Conservation (phyloP, 2,888 invertebrate species). For the Bembecia ichneumoniformis region DNA sequence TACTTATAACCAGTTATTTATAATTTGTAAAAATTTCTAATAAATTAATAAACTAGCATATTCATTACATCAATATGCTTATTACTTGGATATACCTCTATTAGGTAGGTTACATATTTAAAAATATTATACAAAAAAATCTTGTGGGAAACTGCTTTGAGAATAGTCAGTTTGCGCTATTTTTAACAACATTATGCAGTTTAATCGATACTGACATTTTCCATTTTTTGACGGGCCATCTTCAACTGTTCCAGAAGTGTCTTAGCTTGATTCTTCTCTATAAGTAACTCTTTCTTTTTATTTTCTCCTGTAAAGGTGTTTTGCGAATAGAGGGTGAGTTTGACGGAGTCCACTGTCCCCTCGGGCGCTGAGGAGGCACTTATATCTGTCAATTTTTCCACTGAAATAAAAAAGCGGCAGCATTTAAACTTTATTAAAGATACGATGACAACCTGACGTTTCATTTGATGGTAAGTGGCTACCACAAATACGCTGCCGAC, state of each 20-base stretch:
- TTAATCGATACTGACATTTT: conserved; percentile 17
- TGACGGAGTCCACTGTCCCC: conserved; percentile 37
- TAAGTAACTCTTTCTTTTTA: conserved; percentile 33
- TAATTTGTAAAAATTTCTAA: no score
- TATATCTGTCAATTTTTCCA: conserved; percentile 50
- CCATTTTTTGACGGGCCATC: conserved; percentile 44
- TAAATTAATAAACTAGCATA: no score
- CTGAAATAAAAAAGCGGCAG: conserved; percentile 24
- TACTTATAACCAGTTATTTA: no score
- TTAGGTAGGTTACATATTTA: no score
- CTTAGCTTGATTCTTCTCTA: conserved; percentile 37
- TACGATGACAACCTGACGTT: not conserved
- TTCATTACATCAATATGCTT: no score
- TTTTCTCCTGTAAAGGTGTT: conserved; percentile 43
- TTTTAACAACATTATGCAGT: no score
- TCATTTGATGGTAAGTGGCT: no score
- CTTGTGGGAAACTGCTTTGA: no score
- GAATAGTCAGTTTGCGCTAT: no score
- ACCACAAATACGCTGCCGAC: no score
- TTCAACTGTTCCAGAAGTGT: conserved; percentile 40
- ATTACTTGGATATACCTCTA: no score
- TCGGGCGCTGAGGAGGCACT: conserved; percentile 34
- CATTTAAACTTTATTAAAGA: not conserved
- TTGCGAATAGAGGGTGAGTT: conserved; percentile 37
- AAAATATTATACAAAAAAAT: no score